Conservation (phyloP, 2,113 vertebrate genomes). For the Hypanus sabinus region DNA sequence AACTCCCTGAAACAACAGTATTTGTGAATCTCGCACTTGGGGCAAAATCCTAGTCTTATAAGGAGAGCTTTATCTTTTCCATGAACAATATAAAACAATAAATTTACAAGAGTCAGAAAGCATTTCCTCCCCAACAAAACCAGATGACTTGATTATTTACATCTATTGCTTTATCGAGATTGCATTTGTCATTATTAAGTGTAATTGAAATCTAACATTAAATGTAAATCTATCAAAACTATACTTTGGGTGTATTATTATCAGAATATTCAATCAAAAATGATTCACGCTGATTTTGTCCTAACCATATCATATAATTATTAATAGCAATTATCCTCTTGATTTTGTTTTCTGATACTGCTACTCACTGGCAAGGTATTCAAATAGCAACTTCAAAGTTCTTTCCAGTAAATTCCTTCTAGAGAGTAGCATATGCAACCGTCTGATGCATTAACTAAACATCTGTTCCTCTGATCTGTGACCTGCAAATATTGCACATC, state of each 20-base stretch:
- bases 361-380: neutral
- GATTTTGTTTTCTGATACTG: slow-evolving; percentile 29
- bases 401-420: slow-evolving; percentile 39
- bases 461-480: slow-evolving; percentile 47
- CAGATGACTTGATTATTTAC: neutral
- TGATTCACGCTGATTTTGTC: neutral
- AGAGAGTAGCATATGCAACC: slow-evolving; percentile 41
- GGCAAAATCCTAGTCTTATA: neutral
- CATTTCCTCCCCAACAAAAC: neutral
- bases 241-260: too few species aligned
- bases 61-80: neutral
- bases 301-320: neutral
- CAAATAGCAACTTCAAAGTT: slow-evolving; percentile 41
- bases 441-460: slow-evolving; percentile 45
- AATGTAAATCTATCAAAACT: neutral
- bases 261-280: neutral
- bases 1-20: neutral
- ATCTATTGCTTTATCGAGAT: neutral
- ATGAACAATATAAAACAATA: neutral
- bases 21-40: neutral
- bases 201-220: neutral
- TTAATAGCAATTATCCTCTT: neutral
- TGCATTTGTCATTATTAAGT: neutral
- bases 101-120: neutral
- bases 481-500: slow-evolving; percentile 44